Evolutionary conservation across 2,888 invertebrate species (phyloP).

Genomic region (Proisotoma minuta): DNA sequence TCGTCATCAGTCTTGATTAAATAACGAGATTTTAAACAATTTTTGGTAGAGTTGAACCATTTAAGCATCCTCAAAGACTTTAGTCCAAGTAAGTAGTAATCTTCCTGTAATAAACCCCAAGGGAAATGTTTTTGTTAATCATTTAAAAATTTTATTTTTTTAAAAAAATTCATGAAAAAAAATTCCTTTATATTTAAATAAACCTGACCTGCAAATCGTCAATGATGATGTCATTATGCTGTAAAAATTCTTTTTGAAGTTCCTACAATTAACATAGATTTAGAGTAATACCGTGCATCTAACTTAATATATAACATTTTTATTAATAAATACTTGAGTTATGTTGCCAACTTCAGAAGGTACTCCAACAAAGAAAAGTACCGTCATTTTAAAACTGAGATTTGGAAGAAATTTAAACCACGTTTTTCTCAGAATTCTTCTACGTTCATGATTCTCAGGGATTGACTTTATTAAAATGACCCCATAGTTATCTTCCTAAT

Average conservation of each 20-base stretch:
- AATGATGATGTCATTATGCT: slow-evolving; percentile 20
- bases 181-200: too few relatives aligned
- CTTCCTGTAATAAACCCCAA: too few relatives aligned
- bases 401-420: slow-evolving; percentile 7
- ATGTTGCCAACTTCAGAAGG: too few relatives aligned
- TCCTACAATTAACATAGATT: too few relatives aligned
- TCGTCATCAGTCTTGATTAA: slow-evolving; percentile 24
- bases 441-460: neutral
- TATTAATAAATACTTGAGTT: too few relatives aligned
- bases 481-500: slow-evolving; percentile 8
- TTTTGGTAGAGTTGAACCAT: slow-evolving; percentile 14
- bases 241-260: slow-evolving; percentile 9
- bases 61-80: slow-evolving; percentile 24
- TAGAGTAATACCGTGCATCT: too few relatives aligned
- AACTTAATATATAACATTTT: too few relatives aligned
- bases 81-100: slow-evolving; percentile 9
- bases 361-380: slow-evolving; percentile 15
- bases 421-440: slow-evolving; percentile 15
- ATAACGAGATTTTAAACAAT: slow-evolving; percentile 11
- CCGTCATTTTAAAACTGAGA: neutral
- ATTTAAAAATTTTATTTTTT: too few relatives aligned
- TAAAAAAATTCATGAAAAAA: too few relatives aligned
- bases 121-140: too few relatives aligned
- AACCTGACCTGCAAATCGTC: slow-evolving; percentile 22
- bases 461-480: slow-evolving; percentile 12